phyloP scores from a whole-genome alignment of 2,797 vertebrate genomes.

The Ptychadena robeensis region DNA sequence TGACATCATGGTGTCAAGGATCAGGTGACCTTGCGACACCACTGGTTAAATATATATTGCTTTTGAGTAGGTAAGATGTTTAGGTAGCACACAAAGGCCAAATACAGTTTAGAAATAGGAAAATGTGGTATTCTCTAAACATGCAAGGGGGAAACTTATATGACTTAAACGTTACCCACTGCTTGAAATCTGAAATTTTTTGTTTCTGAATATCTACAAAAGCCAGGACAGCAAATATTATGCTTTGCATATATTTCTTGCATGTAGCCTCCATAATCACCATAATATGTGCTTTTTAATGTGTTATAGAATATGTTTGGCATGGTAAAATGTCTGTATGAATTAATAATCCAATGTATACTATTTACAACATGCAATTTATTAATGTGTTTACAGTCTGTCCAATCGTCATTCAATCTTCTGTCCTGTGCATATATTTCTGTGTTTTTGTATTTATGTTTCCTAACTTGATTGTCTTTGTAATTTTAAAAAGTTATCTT shows the following conservation, averaged over 20 bases:
- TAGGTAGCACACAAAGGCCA: too few relatives aligned
- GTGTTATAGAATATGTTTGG: neutral
- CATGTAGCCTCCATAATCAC: neutral
- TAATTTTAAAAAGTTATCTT: neutral
- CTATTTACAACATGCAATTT: constrained; percentile 58
- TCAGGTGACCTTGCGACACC: too few relatives aligned
- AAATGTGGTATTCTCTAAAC: too few relatives aligned
- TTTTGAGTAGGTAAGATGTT: too few relatives aligned
- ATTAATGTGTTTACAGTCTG: constrained; percentile 42
- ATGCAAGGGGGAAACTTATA: too few relatives aligned
- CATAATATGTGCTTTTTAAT: constrained; percentile 13
- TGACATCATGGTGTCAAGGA: too few relatives aligned
- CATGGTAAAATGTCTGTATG: constrained; percentile 24
- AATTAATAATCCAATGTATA: constrained; percentile 1
- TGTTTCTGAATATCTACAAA: neutral
- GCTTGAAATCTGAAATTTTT: too few relatives aligned
- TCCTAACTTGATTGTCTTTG: neutral
- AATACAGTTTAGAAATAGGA: too few relatives aligned
- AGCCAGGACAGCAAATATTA: constrained; percentile 55
- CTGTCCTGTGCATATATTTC: constrained; percentile 7
- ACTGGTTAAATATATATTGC: too few relatives aligned
- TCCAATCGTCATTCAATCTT: neutral
- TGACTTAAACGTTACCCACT: too few relatives aligned
- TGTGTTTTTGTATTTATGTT: constrained; percentile 16
- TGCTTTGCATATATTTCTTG: neutral